Percentiles rank a stretch among this genome's conserved stretches.
These are phyloP conservation scores for Eidolon helvum DNA, from an alignment of 2,113 vertebrate genomes.

Conservation along the genomic window DNA sequence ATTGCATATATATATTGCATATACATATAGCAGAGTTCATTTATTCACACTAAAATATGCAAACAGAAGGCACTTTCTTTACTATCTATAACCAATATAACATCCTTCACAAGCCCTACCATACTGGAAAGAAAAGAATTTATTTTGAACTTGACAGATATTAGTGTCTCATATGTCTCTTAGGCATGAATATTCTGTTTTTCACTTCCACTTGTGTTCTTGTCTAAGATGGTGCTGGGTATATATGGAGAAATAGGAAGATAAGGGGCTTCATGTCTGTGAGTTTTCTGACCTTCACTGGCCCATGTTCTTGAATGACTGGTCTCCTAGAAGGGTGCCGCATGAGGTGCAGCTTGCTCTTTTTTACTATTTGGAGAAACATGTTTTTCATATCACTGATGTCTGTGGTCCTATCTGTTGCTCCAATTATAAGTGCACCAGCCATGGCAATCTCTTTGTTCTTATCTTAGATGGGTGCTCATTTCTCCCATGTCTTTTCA, in stretches of 20 bases:
- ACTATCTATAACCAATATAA: neutral
- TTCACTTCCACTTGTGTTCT: neutral
- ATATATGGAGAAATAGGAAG: neutral
- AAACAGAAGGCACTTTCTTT: neutral
- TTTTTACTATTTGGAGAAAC: neutral
- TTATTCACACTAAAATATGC: neutral
- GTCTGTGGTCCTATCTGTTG: neutral
- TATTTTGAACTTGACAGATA: neutral
- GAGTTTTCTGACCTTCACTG: neutral
- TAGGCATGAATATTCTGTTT: neutral
- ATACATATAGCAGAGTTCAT: neutral
- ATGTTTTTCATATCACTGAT: neutral
- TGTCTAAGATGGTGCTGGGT: neutral
- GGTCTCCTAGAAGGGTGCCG: accelerated
- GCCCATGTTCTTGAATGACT: neutral
- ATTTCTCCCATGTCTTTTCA: neutral
- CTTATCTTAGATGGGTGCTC: too few species aligned
- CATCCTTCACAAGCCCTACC: neutral
- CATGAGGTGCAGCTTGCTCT: neutral
- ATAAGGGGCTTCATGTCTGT: neutral
- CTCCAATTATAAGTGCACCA: too few species aligned
- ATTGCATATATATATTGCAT: neutral
- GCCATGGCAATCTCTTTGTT: too few species aligned
- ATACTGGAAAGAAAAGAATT: neutral
- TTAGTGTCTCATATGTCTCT: neutral